Percentiles rank a stretch among this genome's conserved stretches.
These are phyloP conservation scores for Puma concolor DNA, from an alignment of 2,113 vertebrate species.

Conservation along the genomic window DNA sequence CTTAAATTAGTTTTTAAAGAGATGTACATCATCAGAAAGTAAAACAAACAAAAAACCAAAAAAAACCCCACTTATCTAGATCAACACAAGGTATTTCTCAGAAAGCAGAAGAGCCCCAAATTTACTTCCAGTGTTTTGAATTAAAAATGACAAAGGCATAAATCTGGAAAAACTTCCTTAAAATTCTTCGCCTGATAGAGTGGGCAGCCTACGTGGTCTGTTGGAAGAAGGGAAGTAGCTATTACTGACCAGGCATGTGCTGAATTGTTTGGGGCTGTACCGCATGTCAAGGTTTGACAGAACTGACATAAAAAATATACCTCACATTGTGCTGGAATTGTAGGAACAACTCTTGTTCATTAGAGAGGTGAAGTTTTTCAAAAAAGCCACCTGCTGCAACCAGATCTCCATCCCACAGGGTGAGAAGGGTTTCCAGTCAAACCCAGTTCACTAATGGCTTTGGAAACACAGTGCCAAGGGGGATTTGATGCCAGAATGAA, in stretches of 20 bases:
- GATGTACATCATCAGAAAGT: neutral
- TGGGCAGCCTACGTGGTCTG: neutral
- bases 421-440: neutral
- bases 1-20: conserved; percentile 36
- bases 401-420: neutral
- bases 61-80: neutral
- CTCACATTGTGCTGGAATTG: neutral
- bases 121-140: conserved; percentile 3
- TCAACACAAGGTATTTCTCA: neutral
- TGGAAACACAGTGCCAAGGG: neutral
- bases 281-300: neutral
- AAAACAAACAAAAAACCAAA: neutral
- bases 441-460: neutral
- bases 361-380: neutral
- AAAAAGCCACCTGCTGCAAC: neutral
- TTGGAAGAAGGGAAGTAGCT: neutral
- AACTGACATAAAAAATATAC: conserved; percentile 35
- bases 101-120: neutral
- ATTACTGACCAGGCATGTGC: neutral
- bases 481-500: neutral
- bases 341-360: conserved; percentile 7
- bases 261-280: neutral
- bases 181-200: accelerated
- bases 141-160: neutral
- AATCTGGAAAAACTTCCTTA: neutral